These are phyloP conservation scores for Thermophis baileyi DNA, from an alignment of 2,113 vertebrate species.

Conservation along the genomic window DNA sequence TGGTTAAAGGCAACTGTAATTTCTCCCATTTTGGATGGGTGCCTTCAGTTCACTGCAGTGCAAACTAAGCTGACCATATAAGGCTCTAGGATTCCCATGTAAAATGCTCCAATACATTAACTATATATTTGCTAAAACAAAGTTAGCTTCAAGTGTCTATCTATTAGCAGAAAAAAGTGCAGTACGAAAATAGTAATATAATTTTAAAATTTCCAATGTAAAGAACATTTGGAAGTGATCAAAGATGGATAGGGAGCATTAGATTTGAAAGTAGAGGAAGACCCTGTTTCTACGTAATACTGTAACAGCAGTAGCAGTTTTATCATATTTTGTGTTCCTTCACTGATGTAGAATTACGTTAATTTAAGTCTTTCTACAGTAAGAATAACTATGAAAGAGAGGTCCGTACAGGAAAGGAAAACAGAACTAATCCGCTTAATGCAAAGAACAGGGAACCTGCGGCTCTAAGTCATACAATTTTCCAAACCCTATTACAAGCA, in stretches of 20 bases:
- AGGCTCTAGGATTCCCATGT: conserved; percentile 89
- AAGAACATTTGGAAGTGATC: not conserved
- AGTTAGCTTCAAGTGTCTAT: not conserved
- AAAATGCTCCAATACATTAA: conserved; percentile 69
- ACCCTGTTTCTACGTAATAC: not conserved
- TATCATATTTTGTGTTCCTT: not conserved
- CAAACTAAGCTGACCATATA: conserved; percentile 87
- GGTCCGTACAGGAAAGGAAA: not conserved
- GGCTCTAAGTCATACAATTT: not conserved
- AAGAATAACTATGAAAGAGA: not conserved
- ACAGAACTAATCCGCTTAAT: not conserved
- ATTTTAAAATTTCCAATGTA: not conserved
- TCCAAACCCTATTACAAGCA: not conserved
- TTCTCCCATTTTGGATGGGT: conserved; percentile 67
- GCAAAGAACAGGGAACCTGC: not conserved
- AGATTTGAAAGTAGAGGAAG: not conserved
- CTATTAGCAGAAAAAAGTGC: conserved; percentile 26
- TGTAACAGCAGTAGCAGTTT: not conserved
- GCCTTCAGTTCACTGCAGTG: conserved; percentile 74
- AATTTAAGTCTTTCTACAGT: not conserved
- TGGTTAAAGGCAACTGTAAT: conserved; percentile 70
- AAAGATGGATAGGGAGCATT: not conserved
- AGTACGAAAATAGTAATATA: not conserved
- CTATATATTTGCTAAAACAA: conserved; percentile 49
- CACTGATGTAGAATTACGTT: not conserved